Conservation (phyloP, 2,888 invertebrate species). For the Pomacea canaliculata region DNA sequence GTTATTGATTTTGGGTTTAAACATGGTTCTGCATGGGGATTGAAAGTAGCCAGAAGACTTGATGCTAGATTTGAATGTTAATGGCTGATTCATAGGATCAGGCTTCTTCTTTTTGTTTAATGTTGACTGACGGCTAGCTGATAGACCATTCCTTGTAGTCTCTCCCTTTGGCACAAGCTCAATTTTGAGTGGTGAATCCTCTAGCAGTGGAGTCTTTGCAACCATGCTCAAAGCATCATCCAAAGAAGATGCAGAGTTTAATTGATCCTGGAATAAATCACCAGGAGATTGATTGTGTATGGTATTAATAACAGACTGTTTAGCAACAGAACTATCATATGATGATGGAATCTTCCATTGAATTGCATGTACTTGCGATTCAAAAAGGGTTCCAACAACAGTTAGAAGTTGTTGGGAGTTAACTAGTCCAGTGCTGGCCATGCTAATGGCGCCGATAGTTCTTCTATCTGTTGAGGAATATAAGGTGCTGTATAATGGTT, state of each 20-base stretch:
- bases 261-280: no score
- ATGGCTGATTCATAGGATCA: slow-evolving; percentile 51
- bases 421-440: slow-evolving; percentile 24
- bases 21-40: slow-evolving; percentile 55
- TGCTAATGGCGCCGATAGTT: slow-evolving; percentile 20
- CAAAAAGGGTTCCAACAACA: slow-evolving; percentile 34
- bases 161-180: slow-evolving; percentile 52
- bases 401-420: slow-evolving; percentile 1
- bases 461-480: not conserved
- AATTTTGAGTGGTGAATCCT: slow-evolving; percentile 57
- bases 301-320: not conserved
- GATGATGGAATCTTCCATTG: slow-evolving; percentile 18
- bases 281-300: no score
- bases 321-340: not conserved
- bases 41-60: slow-evolving; percentile 66
- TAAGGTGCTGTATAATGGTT: slow-evolving; percentile 19
- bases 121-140: slow-evolving; percentile 30
- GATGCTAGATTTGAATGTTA: slow-evolving; percentile 62
- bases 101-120: slow-evolving; percentile 26
- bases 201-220: slow-evolving; percentile 43
- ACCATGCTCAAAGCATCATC: slow-evolving; percentile 25
- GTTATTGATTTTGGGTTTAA: slow-evolving; percentile 50
- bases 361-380: slow-evolving; percentile 29
- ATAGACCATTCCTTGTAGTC: slow-evolving; percentile 28
- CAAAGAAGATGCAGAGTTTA: not conserved